Evolutionary conservation across 2,888 invertebrate species (phyloP), one percentile per base, ranked within the genome.

Genomic region (Argyresthia albistria): DNA sequence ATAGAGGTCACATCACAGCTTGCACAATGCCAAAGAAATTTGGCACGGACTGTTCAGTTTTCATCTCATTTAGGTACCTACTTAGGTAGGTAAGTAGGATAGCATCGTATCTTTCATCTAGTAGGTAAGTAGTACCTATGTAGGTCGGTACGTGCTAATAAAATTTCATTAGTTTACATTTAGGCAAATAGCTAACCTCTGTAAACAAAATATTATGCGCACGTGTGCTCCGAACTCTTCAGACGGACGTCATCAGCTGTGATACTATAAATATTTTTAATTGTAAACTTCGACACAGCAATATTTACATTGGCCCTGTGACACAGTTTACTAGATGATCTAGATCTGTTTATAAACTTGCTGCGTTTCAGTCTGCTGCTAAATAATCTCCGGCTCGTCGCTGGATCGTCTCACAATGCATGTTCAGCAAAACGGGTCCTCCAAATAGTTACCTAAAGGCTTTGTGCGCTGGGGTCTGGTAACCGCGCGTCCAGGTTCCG

Each of bases 401-500:
- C 10, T 11, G 3, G 10, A 39, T n/a, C 9, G 10, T 39, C 9
- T 39, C 39, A 39, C 39, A 39, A 39, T 25, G 25, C 25, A 25
- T 45, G 11, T 11, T 12, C 43, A 51, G 52, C 53, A 16, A 55
- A 54, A 52, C 56, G 49, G 52, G 50, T 53, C 52, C 65, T 64
- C 57, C 54, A 62, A 66, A 79, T 79, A 79, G 70, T 84, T 84
- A 87, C 87, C 87, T 84, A 77, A 79, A 81, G 87, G 87, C 87
- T 84, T 77, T 80, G 76, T 80, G 74, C 78, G 76, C 69, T 69
- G 70, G 73, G 74, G 72, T 75, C 73, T 71, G 76, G 70, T 70
- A 66, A 70, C 70, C 69, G 73, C 72, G 77, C 76, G 81, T 76
- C 80, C 84, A 82, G 81, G 75, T 77, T 73, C 70, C 73, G 65